A percentile compares a stretch with the other conserved stretches of the same genome.
These are phyloP conservation scores for Anastrepha ludens DNA, from an alignment of 1,140 invertebrate genomes.

Conservation along the genomic window DNA sequence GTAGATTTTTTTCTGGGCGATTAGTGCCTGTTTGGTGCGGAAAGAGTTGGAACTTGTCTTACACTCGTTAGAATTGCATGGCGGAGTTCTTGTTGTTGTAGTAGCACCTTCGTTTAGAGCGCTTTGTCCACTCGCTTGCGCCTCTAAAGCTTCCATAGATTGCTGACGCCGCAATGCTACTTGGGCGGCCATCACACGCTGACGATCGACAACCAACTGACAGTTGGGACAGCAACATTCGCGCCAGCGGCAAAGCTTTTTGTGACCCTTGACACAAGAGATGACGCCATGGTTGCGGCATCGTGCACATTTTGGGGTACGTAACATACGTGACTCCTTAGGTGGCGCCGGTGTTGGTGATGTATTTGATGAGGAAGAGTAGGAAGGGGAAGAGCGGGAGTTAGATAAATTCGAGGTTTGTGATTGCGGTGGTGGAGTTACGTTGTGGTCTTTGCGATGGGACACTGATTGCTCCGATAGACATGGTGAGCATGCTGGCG, in stretches of 20 bases:
- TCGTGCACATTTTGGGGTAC: conserved; percentile 91
- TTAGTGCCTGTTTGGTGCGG: conserved; percentile 74
- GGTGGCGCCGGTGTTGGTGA: conserved; percentile 6
- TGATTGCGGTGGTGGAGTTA: neutral
- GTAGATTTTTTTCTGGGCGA: conserved; percentile 77
- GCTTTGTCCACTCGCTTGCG: neutral
- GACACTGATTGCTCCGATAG: neutral
- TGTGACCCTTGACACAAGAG: conserved; percentile 91
- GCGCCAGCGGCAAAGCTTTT: conserved; percentile 85
- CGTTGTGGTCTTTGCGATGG: neutral
- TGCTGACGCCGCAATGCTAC: conserved; percentile 82
- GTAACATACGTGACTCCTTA: conserved; percentile 70
- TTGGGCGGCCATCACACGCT: conserved; percentile 92
- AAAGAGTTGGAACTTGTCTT: conserved; percentile 53
- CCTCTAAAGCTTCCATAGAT: conserved; percentile 75
- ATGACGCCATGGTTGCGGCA: conserved; percentile 93
- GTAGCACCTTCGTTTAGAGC: neutral
- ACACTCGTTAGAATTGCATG: neutral
- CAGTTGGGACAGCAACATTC: conserved; percentile 91
- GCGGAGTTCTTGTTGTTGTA: neutral
- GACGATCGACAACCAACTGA: conserved; percentile 89
- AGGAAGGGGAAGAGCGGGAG: neutral
- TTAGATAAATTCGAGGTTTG: neutral
- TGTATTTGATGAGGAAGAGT: neutral
- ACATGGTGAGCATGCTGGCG: neutral